Evolutionary conservation across 2,113 vertebrate species (phyloP).

Genomic region (Myotis yumanensis): DNA sequence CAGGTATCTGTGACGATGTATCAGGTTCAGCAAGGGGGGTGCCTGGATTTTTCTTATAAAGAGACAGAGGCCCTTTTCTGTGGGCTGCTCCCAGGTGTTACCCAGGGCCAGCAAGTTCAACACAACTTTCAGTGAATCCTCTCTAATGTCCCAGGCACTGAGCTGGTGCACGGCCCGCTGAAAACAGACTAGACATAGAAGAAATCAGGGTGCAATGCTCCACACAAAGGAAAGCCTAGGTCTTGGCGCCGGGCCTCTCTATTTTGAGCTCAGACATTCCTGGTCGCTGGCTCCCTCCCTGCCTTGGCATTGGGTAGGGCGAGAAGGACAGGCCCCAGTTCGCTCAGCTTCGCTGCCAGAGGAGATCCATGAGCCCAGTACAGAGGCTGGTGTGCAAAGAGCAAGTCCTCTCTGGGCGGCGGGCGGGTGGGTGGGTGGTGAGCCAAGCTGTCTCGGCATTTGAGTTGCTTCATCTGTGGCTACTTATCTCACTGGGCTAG

Average conservation of each 20-base stretch:
- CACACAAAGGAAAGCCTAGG: background rate
- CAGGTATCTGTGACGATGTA: background rate
- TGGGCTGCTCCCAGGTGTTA: background rate
- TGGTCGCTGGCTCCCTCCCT: background rate
- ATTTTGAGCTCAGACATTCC: background rate
- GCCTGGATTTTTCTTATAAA: background rate
- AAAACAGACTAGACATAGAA: background rate
- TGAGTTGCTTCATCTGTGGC: slow-evolving; percentile 30
- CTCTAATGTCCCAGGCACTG: background rate
- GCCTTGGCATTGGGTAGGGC: background rate
- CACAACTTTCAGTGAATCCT: background rate
- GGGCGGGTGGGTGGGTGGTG: background rate
- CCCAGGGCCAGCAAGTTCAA: background rate
- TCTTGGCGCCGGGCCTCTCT: background rate
- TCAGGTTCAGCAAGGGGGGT: background rate
- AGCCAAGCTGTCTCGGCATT: background rate
- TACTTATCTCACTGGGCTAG: background rate
- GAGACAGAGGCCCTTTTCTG: background rate
- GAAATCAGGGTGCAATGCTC: background rate
- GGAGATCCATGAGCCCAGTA: background rate
- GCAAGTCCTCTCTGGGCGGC: background rate
- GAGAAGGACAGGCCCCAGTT: background rate
- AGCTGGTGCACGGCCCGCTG: background rate
- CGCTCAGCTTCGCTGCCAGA: background rate
- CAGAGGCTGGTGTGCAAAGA: background rate